These are phyloP conservation scores for Hyphantria cunea DNA, from an alignment of 1,140 invertebrate genomes.

Conservation along the genomic window DNA sequence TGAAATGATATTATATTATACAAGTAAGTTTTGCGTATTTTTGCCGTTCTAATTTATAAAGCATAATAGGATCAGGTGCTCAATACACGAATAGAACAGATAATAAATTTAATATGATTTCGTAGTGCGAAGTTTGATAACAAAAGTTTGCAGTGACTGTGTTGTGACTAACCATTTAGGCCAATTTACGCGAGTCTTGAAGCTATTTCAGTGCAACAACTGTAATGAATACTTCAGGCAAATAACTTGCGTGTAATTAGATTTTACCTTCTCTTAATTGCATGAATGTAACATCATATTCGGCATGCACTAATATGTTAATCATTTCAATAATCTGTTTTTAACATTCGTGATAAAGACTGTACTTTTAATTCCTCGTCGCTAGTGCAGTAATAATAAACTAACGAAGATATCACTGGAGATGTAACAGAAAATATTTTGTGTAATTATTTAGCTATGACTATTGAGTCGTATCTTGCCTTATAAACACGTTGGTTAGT, in stretches of 20 bases:
- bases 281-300: slow-evolving; percentile 22
- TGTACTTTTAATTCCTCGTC: not conserved
- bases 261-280: slow-evolving; percentile 6
- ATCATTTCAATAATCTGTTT: slow-evolving; percentile 16
- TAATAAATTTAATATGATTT: slow-evolving; percentile 18
- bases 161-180: slow-evolving; percentile 22
- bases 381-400: not conserved
- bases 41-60: slow-evolving; percentile 2
- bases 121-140: slow-evolving; percentile 1
- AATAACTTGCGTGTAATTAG: too few relatives aligned
- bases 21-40: slow-evolving; percentile 1
- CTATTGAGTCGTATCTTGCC: slow-evolving; percentile 24
- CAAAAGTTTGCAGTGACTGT: slow-evolving; percentile 9
- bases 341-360: slow-evolving; percentile 2
- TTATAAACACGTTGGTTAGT: slow-evolving; percentile 23
- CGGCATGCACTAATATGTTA: slow-evolving; percentile 24
- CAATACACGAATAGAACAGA: slow-evolving; percentile 8
- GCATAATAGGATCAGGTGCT: slow-evolving; percentile 22
- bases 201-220: too few relatives aligned
- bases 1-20: slow-evolving; percentile 13
- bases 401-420: not conserved
- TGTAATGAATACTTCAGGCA: too few relatives aligned
- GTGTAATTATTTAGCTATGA: slow-evolving; percentile 20
- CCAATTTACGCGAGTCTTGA: too few relatives aligned
- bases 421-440: slow-evolving; percentile 14